phyloP scores from a whole-genome alignment of 2,888 invertebrate species.

The Magallana nippona region DNA sequence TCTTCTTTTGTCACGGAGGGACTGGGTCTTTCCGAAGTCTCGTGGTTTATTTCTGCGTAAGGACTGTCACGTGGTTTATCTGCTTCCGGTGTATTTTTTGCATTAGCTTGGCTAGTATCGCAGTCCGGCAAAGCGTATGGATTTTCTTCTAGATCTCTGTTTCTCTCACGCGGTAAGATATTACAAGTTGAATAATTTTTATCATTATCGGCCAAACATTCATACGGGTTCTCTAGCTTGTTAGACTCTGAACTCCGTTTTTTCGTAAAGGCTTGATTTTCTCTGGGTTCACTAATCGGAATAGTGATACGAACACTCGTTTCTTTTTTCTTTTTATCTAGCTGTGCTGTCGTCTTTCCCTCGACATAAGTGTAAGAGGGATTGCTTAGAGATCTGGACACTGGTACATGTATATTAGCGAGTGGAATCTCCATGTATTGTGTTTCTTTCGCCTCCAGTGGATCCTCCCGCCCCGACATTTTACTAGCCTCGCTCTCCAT shows the following conservation, averaged over 20 bases:
- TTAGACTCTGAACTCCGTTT: background rate
- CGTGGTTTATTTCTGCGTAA: background rate
- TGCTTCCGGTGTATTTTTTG: background rate
- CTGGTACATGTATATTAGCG: background rate
- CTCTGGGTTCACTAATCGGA: background rate
- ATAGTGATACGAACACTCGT: background rate
- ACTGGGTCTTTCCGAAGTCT: no score
- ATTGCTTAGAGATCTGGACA: background rate
- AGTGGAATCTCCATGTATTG: slow-evolving; percentile 20
- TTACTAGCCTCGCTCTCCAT: background rate
- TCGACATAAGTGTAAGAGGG: background rate
- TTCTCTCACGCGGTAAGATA: background rate
- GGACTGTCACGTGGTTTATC: background rate
- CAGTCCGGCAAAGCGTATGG: background rate
- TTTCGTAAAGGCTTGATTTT: background rate
- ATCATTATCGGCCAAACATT: background rate
- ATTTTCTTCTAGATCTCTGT: background rate
- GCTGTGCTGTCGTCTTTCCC: background rate
- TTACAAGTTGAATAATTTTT: background rate
- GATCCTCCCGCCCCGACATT: slow-evolving; percentile 1
- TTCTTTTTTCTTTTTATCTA: background rate
- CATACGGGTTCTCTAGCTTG: background rate
- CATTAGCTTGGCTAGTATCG: background rate
- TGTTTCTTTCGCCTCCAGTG: background rate
- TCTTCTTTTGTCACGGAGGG: background rate